phyloP scores from a whole-genome alignment of 2,888 invertebrate genomes.

The Spilarctia lutea region DNA sequence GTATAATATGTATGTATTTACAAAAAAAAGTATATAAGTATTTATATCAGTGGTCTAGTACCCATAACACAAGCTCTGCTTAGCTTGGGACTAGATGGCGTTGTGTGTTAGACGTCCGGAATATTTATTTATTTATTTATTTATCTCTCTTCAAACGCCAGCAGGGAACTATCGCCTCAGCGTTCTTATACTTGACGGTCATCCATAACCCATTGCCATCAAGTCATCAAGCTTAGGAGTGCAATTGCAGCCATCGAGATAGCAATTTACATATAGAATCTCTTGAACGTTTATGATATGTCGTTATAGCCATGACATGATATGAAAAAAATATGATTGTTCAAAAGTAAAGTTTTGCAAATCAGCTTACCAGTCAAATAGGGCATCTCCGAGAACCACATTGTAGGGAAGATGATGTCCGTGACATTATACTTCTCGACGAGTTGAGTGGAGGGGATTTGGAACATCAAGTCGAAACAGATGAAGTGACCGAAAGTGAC shows the following conservation, averaged over 20 bases:
- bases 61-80: too few relatives aligned
- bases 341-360: background rate
- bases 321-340: background rate
- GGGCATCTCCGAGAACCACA: slow-evolving; percentile 95
- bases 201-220: too few relatives aligned
- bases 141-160: too few relatives aligned
- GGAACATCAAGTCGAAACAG: slow-evolving; percentile 94
- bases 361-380: slow-evolving; percentile 88
- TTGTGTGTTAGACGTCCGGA: too few relatives aligned
- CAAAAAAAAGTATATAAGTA: too few relatives aligned
- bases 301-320: background rate
- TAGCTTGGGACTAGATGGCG: too few relatives aligned
- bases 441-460: slow-evolving; percentile 88
- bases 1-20: too few relatives aligned
- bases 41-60: too few relatives aligned
- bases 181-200: background rate
- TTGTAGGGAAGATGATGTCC: slow-evolving; percentile 89
- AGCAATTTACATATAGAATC: too few relatives aligned
- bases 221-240: too few relatives aligned
- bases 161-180: too few relatives aligned
- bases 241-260: background rate
- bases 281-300: background rate
- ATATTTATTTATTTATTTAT: too few relatives aligned
- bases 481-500: slow-evolving; percentile 92
- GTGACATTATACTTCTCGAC: slow-evolving; percentile 83